Evolutionary conservation across 2,888 invertebrate species (phyloP).

Genomic region (Brassicogethes aeneus): DNA sequence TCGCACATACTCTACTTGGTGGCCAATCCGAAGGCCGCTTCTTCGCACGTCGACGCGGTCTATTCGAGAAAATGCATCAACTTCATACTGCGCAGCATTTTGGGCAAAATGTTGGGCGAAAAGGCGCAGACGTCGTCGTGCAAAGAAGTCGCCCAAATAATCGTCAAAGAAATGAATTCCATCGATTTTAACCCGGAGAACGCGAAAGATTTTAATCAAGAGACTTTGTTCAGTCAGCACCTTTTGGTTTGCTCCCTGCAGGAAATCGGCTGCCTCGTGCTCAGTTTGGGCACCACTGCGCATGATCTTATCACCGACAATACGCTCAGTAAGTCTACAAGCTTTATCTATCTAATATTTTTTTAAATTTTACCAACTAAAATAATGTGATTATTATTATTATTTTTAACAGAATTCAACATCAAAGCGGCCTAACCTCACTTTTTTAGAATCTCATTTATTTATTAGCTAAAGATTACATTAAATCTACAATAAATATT

Average conservation of each 20-base stretch:
- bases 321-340: constrained; percentile 54
- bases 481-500: too few species aligned
- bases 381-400: too few species aligned
- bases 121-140: constrained; percentile 94
- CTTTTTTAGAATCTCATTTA: too few species aligned
- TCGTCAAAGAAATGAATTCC: constrained; percentile 91
- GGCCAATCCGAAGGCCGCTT: constrained; percentile 90
- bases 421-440: too few species aligned
- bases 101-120: constrained; percentile 93
- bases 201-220: constrained; percentile 85
- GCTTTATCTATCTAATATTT: not conserved
- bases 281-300: constrained; percentile 91
- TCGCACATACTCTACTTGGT: constrained; percentile 87
- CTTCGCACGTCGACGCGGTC: constrained; percentile 95
- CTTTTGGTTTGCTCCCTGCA: constrained; percentile 87
- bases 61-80: constrained; percentile 96
- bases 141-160: constrained; percentile 85
- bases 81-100: constrained; percentile 83
- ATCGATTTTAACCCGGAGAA: constrained; percentile 90
- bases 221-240: constrained; percentile 85
- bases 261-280: constrained; percentile 83
- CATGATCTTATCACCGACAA: constrained; percentile 84
- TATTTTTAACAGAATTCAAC: too few species aligned
- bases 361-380: not conserved
- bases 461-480: too few species aligned